A percentile compares a stretch with the other conserved stretches of the same genome.
Conservation (phyloP, 2,797 vertebrate species). For the Crax fasciolata region DNA sequence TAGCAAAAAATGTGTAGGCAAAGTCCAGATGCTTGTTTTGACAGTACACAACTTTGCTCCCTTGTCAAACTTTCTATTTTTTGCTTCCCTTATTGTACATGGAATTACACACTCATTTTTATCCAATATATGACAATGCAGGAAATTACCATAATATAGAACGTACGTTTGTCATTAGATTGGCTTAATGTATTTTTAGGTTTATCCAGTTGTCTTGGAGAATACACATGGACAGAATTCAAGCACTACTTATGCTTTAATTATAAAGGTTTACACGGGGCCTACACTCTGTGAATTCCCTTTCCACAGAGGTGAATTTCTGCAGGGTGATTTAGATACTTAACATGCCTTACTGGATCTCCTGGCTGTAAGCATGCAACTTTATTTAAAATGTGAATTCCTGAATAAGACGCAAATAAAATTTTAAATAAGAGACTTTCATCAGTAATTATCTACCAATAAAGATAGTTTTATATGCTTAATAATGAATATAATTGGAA, state of each 20-base stretch:
- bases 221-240: conserved; percentile 7
- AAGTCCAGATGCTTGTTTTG: conserved; percentile 54
- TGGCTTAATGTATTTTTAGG: conserved; percentile 31
- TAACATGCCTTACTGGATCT: background rate
- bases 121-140: background rate
- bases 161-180: background rate
- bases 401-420: conserved; percentile 34
- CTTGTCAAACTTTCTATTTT: conserved; percentile 29
- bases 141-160: background rate
- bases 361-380: conserved; percentile 19
- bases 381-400: conserved; percentile 55
- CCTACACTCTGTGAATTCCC: background rate
- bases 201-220: conserved; percentile 7
- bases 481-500: conserved; percentile 69
- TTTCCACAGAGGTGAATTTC: background rate
- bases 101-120: background rate
- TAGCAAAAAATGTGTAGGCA: conserved; percentile 43
- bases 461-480: conserved; percentile 64
- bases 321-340: conserved; percentile 26
- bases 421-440: conserved; percentile 64
- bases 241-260: conserved; percentile 32
- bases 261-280: conserved; percentile 10
- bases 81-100: background rate
- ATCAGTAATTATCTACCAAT: conserved; percentile 66
- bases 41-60: background rate